Base-by-base conservation (phyloP, 2,113 vertebrate genomes). In the Thunnus thynnus region DNA sequence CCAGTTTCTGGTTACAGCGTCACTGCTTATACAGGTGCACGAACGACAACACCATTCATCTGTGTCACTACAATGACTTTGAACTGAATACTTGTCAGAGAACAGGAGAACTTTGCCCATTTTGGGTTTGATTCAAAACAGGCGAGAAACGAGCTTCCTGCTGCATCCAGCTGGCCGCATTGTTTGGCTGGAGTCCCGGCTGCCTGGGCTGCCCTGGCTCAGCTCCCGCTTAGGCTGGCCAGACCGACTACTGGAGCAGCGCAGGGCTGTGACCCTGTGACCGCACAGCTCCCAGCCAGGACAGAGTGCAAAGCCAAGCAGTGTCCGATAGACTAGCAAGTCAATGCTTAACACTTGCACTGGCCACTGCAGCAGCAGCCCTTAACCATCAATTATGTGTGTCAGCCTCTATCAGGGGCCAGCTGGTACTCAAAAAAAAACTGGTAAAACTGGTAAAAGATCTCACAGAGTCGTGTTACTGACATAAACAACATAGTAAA, bases 21-120 rank as follows among this genome's bases (percentile, higher is more conserved):
- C 61, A 56, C 51, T 74, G 76, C 72, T 88, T 72, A 30, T 22
- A 80, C 83, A 86, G 76, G 76, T 87, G 76, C 61, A 50, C 13
- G 65, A 50, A 52, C 11, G 55, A 72, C 36, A 67, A 16, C 44
- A 16, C 14, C 58, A 66, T 83, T 64, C 9, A 22, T 76, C 65
- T 54, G 51, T 78, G 56, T 78, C 61, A 80, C 73, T 57, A 17
- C 70, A 4, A 12, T 54, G 55, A 76, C 82, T 82, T 60, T 80
- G 69, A 83, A 57, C 30, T 36, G 11, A 82, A 41, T 44, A 25
- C 54, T 73, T 4, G 3, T 41, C 52, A 50, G 46, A 46, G 61
- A 73, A 62, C 57, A 32, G 9, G 60, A 76, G 75, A 82, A 70
- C 60, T 36, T 54, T 62, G 48, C 25, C 62, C 36, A 10, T 50